Conservation (phyloP, 2,113 vertebrate species). For the Donacobius atricapilla region DNA sequence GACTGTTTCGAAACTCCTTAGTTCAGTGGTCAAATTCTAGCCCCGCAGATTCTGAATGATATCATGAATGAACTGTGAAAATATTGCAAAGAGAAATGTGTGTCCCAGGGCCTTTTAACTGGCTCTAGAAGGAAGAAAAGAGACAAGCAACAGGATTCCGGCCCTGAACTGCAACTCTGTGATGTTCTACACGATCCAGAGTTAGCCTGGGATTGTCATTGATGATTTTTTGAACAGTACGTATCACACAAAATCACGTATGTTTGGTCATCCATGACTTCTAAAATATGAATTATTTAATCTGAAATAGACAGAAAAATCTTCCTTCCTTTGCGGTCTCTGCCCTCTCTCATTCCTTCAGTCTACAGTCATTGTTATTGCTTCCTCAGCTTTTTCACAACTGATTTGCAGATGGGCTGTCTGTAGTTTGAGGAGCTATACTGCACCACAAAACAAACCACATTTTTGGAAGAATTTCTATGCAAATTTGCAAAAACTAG, state of each 20-base stretch:
- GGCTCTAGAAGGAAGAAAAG: neutral
- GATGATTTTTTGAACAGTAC: neutral
- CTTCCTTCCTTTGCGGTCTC: neutral
- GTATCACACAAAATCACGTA: neutral
- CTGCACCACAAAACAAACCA: accelerated
- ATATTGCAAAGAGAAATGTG: neutral
- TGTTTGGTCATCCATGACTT: neutral
- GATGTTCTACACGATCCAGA: neutral
- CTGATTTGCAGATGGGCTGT: neutral
- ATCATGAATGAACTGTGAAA: neutral
- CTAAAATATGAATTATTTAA: neutral
- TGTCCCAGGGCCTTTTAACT: neutral
- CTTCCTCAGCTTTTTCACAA: neutral
- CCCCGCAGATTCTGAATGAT: neutral
- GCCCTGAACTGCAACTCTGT: neutral
- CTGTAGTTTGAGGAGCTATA: neutral
- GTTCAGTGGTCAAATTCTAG: neutral
- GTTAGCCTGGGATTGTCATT: neutral
- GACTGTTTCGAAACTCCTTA: neutral
- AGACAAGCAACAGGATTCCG: neutral
- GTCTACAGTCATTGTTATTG: neutral
- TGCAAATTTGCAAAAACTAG: neutral
- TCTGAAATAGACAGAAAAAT: neutral
- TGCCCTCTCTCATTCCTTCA: neutral
- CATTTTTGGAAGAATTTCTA: neutral